Base-by-base conservation (phyloP, 1,140 invertebrate genomes). In the Caenorhabditis brenneri region DNA sequence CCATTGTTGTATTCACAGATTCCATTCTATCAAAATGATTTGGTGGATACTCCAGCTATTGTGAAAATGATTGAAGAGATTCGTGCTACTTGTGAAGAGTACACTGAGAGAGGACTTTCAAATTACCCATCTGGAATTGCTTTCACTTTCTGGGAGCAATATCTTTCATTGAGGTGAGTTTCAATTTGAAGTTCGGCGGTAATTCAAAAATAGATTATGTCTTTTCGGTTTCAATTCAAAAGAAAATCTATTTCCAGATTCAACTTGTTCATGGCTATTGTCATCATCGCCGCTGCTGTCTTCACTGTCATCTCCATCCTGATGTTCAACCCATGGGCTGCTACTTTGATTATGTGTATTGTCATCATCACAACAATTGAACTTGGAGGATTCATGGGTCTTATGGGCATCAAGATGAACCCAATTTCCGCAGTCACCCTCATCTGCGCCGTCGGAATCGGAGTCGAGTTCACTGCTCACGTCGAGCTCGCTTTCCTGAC, bases 141-240 rank as follows among this genome's bases (percentile, higher is more conserved):
- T 0, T 99, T 99, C 91, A 94, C 96, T 6, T 99, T 96, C 92
- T 99, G 96, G 95, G 97, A 98, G 91, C 97, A 99, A 92, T 99
- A 98, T 91, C 93, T 97, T 89, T 93, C 95, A 87, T 91, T 98
- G 81, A 93, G 83, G 51, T 81, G 31, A 4, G 80, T 1, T n/a
- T n/a, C n/a, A n/a, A n/a, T n/a, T n/a, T n/a, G n/a, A n/a, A n/a
- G n/a, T n/a, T n/a, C n/a, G n/a, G n/a, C n/a, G n/a, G n/a, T n/a
- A n/a, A n/a, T n/a, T n/a, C n/a, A n/a, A 12, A 29, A 22, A 33
- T 19, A 10, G 36, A 24, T 33, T 6, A 6, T 27, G 0, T 19
- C 7, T 31, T 16, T 10, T 10, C 31, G 53, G n/a, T n/a, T n/a
- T n/a, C n/a, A n/a, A n/a, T n/a, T n/a, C n/a, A 80, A 78, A 31